Evolutionary conservation across 2,113 vertebrate species (phyloP).

Genomic region (Atrichornis clamosus): DNA sequence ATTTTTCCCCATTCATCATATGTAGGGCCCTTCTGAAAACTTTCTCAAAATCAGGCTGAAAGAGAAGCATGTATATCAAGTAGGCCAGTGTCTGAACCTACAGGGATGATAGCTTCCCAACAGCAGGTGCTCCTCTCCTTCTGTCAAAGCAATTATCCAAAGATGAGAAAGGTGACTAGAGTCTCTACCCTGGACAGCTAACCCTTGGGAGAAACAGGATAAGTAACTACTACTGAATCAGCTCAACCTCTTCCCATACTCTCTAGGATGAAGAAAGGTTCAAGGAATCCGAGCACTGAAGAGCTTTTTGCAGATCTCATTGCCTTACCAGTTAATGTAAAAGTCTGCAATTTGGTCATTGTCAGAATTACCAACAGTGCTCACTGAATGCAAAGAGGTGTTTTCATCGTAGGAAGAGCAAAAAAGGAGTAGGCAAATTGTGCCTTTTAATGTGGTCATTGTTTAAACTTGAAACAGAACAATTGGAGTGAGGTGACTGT

Average conservation of each 20-base stretch:
- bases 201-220: background rate
- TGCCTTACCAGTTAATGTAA: background rate
- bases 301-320: background rate
- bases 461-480: background rate
- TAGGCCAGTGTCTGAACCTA: background rate
- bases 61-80: background rate
- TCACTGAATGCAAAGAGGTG: background rate
- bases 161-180: background rate
- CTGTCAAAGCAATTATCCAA: background rate
- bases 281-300: background rate
- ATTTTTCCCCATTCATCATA: background rate
- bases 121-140: background rate
- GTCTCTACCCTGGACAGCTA: background rate
- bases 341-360: background rate
- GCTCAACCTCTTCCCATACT: background rate
- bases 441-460: background rate
- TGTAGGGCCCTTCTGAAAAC: rapidly evolving
- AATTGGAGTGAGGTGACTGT: background rate
- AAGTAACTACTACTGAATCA: background rate
- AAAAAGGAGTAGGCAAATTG: background rate
- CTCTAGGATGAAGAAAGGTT: background rate
- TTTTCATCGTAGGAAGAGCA: background rate
- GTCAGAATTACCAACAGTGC: background rate
- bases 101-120: background rate
- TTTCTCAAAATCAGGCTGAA: background rate